Base-by-base conservation (phyloP, 2,888 invertebrate species). In the Microdon myrmicae region DNA sequence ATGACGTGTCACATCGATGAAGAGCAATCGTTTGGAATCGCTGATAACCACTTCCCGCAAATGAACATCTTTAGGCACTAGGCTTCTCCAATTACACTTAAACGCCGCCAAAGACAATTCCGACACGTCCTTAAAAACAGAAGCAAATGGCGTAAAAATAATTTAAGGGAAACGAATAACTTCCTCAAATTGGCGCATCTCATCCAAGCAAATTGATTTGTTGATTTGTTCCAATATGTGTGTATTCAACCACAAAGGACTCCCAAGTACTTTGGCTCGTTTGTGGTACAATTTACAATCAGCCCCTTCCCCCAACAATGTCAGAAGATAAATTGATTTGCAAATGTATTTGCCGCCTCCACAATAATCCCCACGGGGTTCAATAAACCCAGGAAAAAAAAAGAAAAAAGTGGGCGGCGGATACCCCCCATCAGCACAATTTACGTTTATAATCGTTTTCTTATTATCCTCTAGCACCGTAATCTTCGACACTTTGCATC, bases 391-490 rank as follows among this genome's bases (percentile, higher is more conserved):
- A 10, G 22, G 19, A 32, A 17, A 45, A 39, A 12, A 10, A 35
- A 31, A 35, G 13, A 10, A 8, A 12, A 16, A 20, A 41, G 31
- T 23, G n/a, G 35, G 17, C 44, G 22, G 47, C 28, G 31, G 8
- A 44, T 29, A 32, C 8, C n/a, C 29, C 41, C 32, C 43, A 41
- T 47, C n/a, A n/a, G n/a, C n/a, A n/a, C 44, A 45, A 48, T 35
- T 48, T 54, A 44, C 48, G 59, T 66, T 66, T 66, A 59, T 66
- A 66, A 66, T 66, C 66, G 66, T 44, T 66, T 66, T 66, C 66
- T 66, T 53, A 59, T 66, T 66, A 66, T 58, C 58, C 59, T 43
- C 41, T 37, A 29, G 22, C 37, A 28, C 25, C 47, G 12, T 7
- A 16, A 8, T 3, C 19, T 20, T 26, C 22, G 4, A 8, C 44